Conservation (phyloP, 2,113 vertebrate genomes). For the Macaca fascicularis region DNA sequence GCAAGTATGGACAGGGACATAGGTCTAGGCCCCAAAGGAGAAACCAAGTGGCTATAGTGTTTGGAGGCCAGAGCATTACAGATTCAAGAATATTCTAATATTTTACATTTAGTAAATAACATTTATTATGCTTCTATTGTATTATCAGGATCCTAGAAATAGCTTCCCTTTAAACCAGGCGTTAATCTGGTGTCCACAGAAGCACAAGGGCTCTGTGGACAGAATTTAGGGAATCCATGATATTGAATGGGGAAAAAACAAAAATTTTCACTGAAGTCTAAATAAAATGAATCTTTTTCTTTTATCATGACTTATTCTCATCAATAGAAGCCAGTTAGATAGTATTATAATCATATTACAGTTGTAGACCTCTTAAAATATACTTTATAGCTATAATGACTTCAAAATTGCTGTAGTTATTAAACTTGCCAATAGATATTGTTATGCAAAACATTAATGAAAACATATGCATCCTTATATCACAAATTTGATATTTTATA, state of each 20-base stretch:
- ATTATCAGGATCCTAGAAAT: neutral
- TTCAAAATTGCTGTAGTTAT: conserved; percentile 24
- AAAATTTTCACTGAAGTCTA: neutral
- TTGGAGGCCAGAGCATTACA: neutral
- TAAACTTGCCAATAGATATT: neutral
- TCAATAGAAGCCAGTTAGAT: neutral
- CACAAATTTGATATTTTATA: conserved; percentile 3
- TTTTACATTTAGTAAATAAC: neutral
- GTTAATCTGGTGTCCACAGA: neutral
- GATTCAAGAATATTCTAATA: conserved; percentile 21
- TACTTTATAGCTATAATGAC: neutral
- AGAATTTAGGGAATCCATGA: neutral
- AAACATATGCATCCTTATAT: neutral
- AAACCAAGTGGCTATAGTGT: neutral
- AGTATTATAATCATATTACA: conserved; percentile 5
- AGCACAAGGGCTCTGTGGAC: neutral
- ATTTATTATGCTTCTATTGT: neutral
- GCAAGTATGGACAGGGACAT: neutral
- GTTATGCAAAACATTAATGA: neutral
- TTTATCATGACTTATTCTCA: conserved; percentile 6
- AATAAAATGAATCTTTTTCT: neutral
- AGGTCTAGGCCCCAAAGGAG: neutral
- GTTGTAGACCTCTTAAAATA: neutral
- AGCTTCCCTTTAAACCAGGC: neutral
- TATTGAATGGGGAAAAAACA: neutral